These are phyloP conservation scores for Ptilonorhynchus violaceus DNA, from an alignment of 2,113 vertebrate species.

Conservation along the genomic window DNA sequence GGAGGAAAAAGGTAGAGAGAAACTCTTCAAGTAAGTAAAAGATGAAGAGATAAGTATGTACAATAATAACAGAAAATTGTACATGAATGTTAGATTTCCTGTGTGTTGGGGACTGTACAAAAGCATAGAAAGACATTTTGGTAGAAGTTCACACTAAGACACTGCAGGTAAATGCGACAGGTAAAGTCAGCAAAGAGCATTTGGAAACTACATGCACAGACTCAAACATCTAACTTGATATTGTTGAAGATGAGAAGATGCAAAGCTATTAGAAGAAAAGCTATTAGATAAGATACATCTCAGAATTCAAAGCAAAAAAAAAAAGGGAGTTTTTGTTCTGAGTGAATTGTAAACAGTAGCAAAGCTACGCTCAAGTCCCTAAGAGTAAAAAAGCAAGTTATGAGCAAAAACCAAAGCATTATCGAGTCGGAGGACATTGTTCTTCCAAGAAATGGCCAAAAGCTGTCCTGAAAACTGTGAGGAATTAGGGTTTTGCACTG, in stretches of 20 bases:
- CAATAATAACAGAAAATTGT: background rate
- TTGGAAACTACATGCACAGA: background rate
- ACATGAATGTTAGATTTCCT: background rate
- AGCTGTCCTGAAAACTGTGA: background rate
- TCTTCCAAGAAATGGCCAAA: background rate
- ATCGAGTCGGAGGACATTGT: fast-evolving
- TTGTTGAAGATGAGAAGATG: background rate
- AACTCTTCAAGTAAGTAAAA: background rate
- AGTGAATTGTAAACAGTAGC: background rate
- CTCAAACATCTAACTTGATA: background rate
- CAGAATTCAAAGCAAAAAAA: background rate
- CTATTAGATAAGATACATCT: background rate
- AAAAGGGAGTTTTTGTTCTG: background rate
- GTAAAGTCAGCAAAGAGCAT: background rate
- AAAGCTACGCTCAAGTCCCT: background rate
- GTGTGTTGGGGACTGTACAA: background rate
- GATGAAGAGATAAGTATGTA: background rate
- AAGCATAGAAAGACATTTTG: background rate
- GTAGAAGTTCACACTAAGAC: background rate
- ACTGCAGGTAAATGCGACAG: background rate
- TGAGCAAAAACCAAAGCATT: background rate
- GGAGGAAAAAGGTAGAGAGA: background rate
- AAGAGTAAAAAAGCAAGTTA: background rate
- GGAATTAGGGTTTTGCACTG: fast-evolving
- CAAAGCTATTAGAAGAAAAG: background rate